Evolutionary conservation across 2,797 vertebrate genomes (phyloP).

Genomic region (Hirundo rustica): DNA sequence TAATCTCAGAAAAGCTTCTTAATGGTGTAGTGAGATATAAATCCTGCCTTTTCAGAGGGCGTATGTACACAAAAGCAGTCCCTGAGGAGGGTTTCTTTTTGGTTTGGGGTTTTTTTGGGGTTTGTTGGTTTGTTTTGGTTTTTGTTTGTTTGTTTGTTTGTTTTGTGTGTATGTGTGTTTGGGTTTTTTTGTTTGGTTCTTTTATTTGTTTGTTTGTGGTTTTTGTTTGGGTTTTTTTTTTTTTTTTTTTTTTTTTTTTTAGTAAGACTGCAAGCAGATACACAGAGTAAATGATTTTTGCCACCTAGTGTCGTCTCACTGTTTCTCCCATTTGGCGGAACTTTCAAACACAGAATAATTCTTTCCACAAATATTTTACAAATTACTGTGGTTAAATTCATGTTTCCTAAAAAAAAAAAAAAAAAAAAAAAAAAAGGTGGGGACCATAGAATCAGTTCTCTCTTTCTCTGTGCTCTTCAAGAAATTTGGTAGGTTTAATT

Average conservation of each 20-base stretch:
- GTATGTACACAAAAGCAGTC: not conserved
- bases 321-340: not conserved
- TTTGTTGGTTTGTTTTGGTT: too few relatives aligned
- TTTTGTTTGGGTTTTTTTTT: too few relatives aligned
- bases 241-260: not conserved
- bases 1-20: not conserved
- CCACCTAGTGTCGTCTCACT: not conserved
- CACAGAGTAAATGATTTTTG: not conserved
- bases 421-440: not conserved
- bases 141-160: too few relatives aligned
- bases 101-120: rapidly evolving
- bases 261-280: not conserved
- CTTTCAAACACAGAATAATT: not conserved
- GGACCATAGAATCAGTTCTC: not conserved
- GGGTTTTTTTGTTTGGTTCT: too few relatives aligned
- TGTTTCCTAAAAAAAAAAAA: not conserved
- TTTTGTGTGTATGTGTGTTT: too few relatives aligned
- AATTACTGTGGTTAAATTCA: not conserved
- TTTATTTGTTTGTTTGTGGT: too few relatives aligned
- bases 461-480: not conserved
- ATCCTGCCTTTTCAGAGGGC: not conserved
- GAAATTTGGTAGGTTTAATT: not conserved
- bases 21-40: not conserved
- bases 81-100: not conserved
- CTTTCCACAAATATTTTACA: not conserved